Conservation (phyloP, 2,888 invertebrate species). For the Ramazzottius varieornatus region DNA sequence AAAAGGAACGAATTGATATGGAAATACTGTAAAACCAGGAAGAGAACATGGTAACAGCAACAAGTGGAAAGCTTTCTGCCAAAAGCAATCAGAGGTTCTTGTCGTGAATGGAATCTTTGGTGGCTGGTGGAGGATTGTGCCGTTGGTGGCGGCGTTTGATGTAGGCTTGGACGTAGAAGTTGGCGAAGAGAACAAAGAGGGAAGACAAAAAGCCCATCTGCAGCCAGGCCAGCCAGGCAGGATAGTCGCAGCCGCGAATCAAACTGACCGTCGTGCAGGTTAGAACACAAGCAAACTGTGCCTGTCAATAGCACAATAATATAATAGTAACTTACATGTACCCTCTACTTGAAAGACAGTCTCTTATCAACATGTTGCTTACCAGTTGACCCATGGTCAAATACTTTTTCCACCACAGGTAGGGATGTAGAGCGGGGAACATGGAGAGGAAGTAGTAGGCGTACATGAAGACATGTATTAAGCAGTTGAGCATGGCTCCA, state of each 20-base stretch:
- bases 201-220: not conserved
- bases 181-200: not conserved
- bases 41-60: too few species aligned
- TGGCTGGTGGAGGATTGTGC: too few species aligned
- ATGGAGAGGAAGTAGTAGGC: constrained; percentile 22
- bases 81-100: too few species aligned
- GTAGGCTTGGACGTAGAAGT: not conserved
- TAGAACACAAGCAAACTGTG: not conserved
- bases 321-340: not conserved
- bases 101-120: too few species aligned
- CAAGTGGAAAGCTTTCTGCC: too few species aligned
- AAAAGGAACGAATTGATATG: too few species aligned
- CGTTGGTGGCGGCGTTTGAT: not conserved
- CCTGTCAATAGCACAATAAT: not conserved
- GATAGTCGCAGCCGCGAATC: not conserved
- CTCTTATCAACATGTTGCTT: constrained; percentile 10
- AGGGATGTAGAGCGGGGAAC: constrained; percentile 21
- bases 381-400: constrained; percentile 22
- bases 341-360: not conserved
- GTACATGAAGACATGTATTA: constrained; percentile 24
- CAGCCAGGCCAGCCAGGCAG: not conserved
- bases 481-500: constrained; percentile 23
- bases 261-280: not conserved
- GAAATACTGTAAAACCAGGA: too few species aligned
- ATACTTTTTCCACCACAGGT: constrained; percentile 24